Conservation (phyloP, 2,113 vertebrate species). For the Micromys minutus region DNA sequence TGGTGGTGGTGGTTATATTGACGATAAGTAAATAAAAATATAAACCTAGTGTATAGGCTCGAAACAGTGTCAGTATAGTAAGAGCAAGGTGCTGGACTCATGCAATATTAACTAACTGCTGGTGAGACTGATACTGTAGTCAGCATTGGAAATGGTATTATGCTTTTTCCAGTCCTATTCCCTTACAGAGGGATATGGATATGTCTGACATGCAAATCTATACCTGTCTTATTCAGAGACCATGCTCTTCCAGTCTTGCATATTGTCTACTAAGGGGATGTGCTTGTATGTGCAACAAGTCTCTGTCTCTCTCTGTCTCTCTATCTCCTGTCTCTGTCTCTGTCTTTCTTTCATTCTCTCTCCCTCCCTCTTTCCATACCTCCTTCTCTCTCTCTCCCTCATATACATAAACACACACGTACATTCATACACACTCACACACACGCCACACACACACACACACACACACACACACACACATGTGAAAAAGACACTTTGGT, state of each 20-base stretch:
- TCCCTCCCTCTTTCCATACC: neutral
- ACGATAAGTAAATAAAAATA: neutral
- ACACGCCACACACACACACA: no score
- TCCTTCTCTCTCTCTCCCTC: neutral
- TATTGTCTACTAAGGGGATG: neutral
- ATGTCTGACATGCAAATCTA: neutral
- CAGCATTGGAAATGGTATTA: neutral
- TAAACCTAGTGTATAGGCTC: accelerated
- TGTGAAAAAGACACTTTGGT: neutral
- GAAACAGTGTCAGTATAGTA: neutral
- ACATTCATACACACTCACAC: no score
- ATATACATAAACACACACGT: no score
- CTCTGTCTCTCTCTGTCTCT: neutral
- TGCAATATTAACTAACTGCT: neutral
- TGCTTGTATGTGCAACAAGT: neutral
- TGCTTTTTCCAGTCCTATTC: neutral
- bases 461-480: no score
- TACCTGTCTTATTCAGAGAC: neutral
- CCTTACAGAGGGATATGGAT: neutral
- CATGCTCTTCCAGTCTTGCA: neutral
- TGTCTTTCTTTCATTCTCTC: neutral
- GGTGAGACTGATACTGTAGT: neutral
- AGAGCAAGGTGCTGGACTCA: neutral
- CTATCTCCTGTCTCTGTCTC: neutral
- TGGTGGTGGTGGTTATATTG: no score